Evolutionary conservation across 2,888 invertebrate genomes (phyloP).

Genomic region (Pterostichus madidus): DNA sequence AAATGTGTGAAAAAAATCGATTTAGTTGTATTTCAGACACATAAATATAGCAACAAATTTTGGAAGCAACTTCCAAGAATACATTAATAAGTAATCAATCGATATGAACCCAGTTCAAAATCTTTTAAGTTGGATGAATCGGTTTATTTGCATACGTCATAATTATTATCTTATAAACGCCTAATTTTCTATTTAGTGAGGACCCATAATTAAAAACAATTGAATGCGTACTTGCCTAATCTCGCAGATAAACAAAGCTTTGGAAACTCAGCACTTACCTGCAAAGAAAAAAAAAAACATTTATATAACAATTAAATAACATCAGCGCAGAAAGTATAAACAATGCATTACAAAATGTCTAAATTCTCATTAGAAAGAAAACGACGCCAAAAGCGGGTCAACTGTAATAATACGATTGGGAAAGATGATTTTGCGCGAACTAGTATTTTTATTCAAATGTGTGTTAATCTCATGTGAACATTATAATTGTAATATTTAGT

Average conservation of each 20-base stretch:
- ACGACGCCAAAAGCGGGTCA: conserved; percentile 53
- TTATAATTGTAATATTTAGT: conserved; percentile 45
- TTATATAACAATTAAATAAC: conserved; percentile 42
- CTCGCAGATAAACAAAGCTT: background rate
- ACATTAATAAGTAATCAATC: no score
- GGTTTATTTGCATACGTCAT: no score
- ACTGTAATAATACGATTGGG: conserved; percentile 42
- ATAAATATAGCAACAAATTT: no score
- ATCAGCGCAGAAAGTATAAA: background rate
- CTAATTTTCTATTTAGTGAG: no score
- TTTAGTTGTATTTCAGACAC: no score
- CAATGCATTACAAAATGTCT: conserved; percentile 45
- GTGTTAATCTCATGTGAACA: conserved; percentile 43
- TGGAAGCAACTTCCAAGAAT: no score
- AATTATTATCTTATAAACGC: no score
- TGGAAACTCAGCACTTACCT: conserved; percentile 36
- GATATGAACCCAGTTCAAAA: no score
- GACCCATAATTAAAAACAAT: background rate
- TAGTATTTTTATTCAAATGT: conserved; percentile 56
- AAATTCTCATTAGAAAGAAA: conserved; percentile 32
- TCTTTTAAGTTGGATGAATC: no score
- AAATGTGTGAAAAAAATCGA: no score
- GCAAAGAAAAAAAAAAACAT: conserved; percentile 53
- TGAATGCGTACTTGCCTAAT: no score
- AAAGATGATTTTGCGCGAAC: conserved; percentile 21